Percentiles rank a stretch among this genome's conserved stretches.
These are phyloP conservation scores for Xylota segnis DNA, from an alignment of 2,888 invertebrate genomes.

Conservation along the genomic window DNA sequence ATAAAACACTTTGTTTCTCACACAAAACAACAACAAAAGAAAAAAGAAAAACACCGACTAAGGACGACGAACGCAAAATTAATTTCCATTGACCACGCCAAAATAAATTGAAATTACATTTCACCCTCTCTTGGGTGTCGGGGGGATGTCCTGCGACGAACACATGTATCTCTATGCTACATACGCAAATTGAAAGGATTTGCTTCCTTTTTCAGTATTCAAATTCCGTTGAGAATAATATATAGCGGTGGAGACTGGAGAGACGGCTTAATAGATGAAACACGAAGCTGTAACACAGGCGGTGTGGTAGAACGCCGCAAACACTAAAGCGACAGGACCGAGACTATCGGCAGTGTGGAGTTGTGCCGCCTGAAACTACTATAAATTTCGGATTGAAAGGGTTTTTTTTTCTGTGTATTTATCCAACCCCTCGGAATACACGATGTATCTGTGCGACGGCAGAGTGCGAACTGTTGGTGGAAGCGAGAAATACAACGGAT, in stretches of 20 bases:
- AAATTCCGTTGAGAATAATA: conserved; percentile 61
- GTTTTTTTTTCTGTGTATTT: too few species aligned
- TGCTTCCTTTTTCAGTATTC: conserved; percentile 51
- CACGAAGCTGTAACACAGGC: conserved; percentile 25
- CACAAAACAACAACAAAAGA: too few species aligned
- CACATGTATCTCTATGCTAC: conserved; percentile 73
- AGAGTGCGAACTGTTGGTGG: conserved; percentile 60
- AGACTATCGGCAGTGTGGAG: conserved; percentile 34
- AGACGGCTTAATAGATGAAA: conserved; percentile 44
- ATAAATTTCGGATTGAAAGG: conserved; percentile 18
- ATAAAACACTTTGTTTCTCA: conserved; percentile 38
- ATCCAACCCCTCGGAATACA: conserved; percentile 22
- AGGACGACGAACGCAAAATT: conserved; percentile 53
- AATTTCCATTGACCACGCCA: conserved; percentile 76
- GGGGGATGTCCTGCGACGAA: conserved; percentile 46
- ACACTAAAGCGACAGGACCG: conserved; percentile 55
- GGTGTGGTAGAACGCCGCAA: conserved; percentile 51
- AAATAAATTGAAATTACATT: conserved; percentile 76
- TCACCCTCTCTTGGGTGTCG: conserved; percentile 49
- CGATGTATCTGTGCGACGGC: conserved; percentile 50
- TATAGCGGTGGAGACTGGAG: neutral
- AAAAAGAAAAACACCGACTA: conserved; percentile 16
- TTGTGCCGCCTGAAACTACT: conserved; percentile 60
- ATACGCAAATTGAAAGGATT: conserved; percentile 74
- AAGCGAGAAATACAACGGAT: conserved; percentile 66